phyloP scores from a whole-genome alignment of 2,888 invertebrate genomes.

The Andrena bucephala region DNA sequence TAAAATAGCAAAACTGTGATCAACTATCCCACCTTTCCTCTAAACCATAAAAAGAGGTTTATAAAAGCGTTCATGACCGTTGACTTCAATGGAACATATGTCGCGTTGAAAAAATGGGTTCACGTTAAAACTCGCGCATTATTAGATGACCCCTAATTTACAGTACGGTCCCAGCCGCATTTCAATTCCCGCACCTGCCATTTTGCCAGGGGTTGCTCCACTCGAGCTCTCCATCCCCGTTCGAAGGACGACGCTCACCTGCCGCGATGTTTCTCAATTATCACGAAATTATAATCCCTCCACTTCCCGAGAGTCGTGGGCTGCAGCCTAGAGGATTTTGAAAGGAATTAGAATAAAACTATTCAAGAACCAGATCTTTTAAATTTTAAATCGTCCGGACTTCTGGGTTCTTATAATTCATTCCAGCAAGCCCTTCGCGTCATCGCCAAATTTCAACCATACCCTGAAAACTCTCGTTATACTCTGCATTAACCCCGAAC shows the following conservation, averaged over 20 bases:
- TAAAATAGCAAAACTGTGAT: too few species aligned
- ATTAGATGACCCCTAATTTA: slow-evolving; percentile 38
- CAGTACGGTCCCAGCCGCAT: not conserved
- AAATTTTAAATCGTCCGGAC: not conserved
- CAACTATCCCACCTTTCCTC: too few species aligned
- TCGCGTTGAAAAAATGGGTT: slow-evolving; percentile 19
- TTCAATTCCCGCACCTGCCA: slow-evolving; percentile 49
- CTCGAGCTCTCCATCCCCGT: slow-evolving; percentile 22
- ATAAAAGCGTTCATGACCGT: slow-evolving; percentile 1
- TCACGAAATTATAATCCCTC: slow-evolving; percentile 44
- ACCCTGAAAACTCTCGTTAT: not conserved
- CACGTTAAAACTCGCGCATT: slow-evolving; percentile 26
- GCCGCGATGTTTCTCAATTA: slow-evolving; percentile 39
- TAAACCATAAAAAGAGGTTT: not conserved
- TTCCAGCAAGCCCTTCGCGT: not conserved
- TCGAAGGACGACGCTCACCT: slow-evolving; percentile 42
- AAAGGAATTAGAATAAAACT: too few species aligned
- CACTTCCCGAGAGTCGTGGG: slow-evolving; percentile 23
- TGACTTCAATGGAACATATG: not conserved
- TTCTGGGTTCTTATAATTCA: too few species aligned
- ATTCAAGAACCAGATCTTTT: not conserved
- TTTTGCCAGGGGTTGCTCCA: slow-evolving; percentile 37
- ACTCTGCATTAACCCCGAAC: not conserved
- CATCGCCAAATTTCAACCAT: not conserved
- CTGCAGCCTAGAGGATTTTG: slow-evolving; percentile 14